Percentiles rank a stretch among this genome's conserved stretches.
Conservation (phyloP, 2,797 vertebrate species). For the Lagocephalus sceleratus region DNA sequence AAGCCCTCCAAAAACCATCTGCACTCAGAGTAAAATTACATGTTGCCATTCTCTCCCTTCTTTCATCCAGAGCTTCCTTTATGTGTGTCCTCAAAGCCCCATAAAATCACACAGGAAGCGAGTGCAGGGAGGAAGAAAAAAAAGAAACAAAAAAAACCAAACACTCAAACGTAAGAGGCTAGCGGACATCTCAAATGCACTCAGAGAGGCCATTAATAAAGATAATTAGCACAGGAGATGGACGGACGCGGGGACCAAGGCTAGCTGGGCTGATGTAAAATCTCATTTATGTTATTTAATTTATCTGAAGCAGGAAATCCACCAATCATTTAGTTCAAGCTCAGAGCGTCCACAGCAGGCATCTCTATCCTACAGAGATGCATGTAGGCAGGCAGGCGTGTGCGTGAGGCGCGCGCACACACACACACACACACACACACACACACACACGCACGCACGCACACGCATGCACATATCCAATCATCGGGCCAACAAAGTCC, state of each 20-base stretch:
- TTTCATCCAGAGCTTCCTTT: slow-evolving; percentile 50
- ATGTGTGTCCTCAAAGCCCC: slow-evolving; percentile 40
- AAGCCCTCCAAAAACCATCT: slow-evolving; percentile 57
- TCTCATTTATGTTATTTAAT: slow-evolving; percentile 73
- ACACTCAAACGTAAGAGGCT: slow-evolving; percentile 59
- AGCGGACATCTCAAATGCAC: slow-evolving; percentile 70
- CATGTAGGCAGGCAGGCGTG: slow-evolving; percentile 1
- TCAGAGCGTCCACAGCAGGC: slow-evolving; percentile 38
- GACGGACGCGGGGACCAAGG: slow-evolving; percentile 26
- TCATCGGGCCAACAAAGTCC: slow-evolving; percentile 44
- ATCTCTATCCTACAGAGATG: slow-evolving; percentile 42
- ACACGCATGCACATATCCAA: slow-evolving; percentile 41
- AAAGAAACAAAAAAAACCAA: slow-evolving; percentile 53
- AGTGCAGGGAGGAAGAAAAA: slow-evolving; percentile 43
- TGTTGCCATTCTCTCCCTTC: slow-evolving; percentile 39
- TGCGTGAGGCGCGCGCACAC: too few species aligned
- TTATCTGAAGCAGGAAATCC: slow-evolving; percentile 72
- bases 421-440: slow-evolving; percentile 29
- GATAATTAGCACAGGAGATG: slow-evolving; percentile 69
- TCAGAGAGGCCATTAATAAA: slow-evolving; percentile 74
- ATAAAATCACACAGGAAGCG: slow-evolving; percentile 59
- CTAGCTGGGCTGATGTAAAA: slow-evolving; percentile 69
- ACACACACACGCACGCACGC: slow-evolving; percentile 26
- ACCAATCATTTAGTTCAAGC: slow-evolving; percentile 65
- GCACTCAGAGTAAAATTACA: slow-evolving; percentile 51